Evolutionary conservation across 92 coral and sea anemone genomes (phyloP).

Genomic region (Muricea muricata): DNA sequence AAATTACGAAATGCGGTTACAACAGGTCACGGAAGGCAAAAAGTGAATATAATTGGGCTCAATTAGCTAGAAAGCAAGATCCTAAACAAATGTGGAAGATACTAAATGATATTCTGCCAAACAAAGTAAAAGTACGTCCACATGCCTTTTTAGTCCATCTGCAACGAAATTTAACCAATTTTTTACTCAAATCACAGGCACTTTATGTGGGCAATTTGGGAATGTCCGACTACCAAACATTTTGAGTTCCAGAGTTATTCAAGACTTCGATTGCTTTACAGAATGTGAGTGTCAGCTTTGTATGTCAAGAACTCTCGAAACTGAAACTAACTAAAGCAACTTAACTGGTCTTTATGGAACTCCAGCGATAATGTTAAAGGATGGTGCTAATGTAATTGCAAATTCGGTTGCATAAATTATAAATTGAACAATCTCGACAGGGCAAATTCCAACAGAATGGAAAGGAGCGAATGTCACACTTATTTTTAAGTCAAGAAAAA

Average conservation of each 20-base stretch:
- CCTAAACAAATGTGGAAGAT: constrained; percentile 40
- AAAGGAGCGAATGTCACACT: constrained; percentile 35
- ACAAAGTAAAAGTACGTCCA: too few relatives aligned
- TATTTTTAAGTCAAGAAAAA: constrained; percentile 21
- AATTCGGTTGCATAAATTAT: constrained; percentile 20
- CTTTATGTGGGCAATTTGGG: too few relatives aligned
- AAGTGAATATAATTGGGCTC: constrained; percentile 17
- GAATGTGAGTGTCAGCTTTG: constrained; percentile 60
- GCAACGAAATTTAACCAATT: too few relatives aligned
- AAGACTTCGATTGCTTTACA: constrained; percentile 57
- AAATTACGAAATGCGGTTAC: constrained; percentile 53
- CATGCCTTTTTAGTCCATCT: too few relatives aligned
- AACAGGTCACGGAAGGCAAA: constrained; percentile 32
- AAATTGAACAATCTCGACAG: constrained; percentile 28
- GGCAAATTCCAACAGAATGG: constrained; percentile 31
- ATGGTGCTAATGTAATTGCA: constrained; percentile 31
- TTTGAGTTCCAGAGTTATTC: too few relatives aligned
- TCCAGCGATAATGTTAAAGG: constrained; percentile 37
- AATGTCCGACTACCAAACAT: too few relatives aligned
- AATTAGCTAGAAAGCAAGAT: constrained; percentile 20
- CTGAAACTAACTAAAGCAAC: constrained; percentile 39
- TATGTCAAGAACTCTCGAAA: constrained; percentile 52
- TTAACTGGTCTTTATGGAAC: constrained; percentile 36
- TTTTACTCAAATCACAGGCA: too few relatives aligned
- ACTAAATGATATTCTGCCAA: constrained; percentile 21